A percentile compares a stretch with the other conserved stretches of the same genome.
Conservation (phyloP, 2,797 vertebrate species). For the Gouania willdenowi region DNA sequence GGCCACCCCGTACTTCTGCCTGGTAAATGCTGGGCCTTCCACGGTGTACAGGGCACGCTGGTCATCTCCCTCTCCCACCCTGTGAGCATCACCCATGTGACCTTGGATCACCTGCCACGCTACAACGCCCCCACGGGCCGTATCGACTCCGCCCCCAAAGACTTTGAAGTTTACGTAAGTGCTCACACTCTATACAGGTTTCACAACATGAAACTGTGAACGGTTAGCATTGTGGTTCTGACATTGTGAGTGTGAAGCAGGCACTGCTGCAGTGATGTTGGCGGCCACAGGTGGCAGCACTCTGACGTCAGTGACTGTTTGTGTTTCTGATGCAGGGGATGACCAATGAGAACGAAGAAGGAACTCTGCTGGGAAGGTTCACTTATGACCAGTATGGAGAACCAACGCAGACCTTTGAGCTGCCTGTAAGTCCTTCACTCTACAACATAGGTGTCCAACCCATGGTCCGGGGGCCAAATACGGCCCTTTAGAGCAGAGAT, state of each 20-base stretch:
- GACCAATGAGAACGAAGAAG: slow-evolving; percentile 80
- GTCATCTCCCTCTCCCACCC: slow-evolving; percentile 86
- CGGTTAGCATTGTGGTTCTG: too few species aligned
- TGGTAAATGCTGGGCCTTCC: slow-evolving; percentile 95
- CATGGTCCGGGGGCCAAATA: too few species aligned
- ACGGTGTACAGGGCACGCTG: slow-evolving; percentile 86
- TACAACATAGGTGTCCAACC: too few species aligned
- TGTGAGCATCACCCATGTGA: slow-evolving; percentile 82
- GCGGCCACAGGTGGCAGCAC: too few species aligned
- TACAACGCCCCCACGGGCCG: slow-evolving; percentile 82
- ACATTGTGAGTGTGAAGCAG: too few species aligned
- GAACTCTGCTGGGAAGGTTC: slow-evolving; percentile 80
- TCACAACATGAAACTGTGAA: too few species aligned
- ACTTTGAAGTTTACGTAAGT: slow-evolving; percentile 75
- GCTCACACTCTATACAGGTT: too few species aligned
- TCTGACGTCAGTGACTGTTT: too few species aligned
- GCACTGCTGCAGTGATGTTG: too few species aligned
- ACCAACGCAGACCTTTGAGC: slow-evolving; percentile 85
- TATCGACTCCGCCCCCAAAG: slow-evolving; percentile 89
- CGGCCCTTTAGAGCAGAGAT: too few species aligned
- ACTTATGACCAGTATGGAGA: slow-evolving; percentile 79
- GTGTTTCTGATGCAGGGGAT: slow-evolving; percentile 77
- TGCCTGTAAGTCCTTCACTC: slow-evolving; percentile 85
- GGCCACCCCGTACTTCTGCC: slow-evolving; percentile 85
- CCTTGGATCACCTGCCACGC: slow-evolving; percentile 88